Conservation (phyloP, 2,797 vertebrate genomes). For the Rhynchotus rufescens region DNA sequence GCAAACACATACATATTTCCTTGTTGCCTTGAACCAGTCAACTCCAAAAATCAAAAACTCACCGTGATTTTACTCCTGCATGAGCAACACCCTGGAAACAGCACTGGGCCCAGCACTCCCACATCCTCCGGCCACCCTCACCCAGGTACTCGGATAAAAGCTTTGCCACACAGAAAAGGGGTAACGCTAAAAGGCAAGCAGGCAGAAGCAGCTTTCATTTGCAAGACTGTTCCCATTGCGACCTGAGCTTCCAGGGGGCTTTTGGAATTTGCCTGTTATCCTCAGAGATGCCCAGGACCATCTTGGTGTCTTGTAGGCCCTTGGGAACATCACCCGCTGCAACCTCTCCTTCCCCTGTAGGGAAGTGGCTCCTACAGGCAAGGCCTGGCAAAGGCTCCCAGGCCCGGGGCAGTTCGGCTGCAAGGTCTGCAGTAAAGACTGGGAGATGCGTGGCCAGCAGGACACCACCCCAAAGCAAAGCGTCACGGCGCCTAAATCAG, state of each 20-base stretch:
- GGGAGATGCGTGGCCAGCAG: conserved; percentile 7
- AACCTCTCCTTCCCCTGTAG: conserved; percentile 49
- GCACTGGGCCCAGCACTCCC: neutral
- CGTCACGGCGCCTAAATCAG: neutral
- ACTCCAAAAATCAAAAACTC: neutral
- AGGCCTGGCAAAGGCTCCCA: conserved; percentile 20
- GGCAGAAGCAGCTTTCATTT: conserved; percentile 6
- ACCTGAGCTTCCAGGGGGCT: conserved; percentile 61
- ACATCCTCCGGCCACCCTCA: neutral
- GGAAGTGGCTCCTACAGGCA: conserved; percentile 33
- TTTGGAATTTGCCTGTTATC: conserved; percentile 65
- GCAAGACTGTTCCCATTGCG: conserved; percentile 25
- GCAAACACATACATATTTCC: neutral
- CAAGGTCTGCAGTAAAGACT: neutral
- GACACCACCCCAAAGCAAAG: neutral
- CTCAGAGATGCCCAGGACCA: conserved; percentile 52
- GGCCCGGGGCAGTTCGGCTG: neutral
- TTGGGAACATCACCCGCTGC: conserved; percentile 36
- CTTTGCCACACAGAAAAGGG: neutral
- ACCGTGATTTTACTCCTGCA: neutral
- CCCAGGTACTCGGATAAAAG: neutral
- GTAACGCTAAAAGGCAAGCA: conserved; percentile 35
- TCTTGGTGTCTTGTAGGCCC: conserved; percentile 15
- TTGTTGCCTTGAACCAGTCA: neutral
- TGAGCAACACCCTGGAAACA: neutral